Evolutionary conservation across 2,888 invertebrate genomes (phyloP).

Genomic region (Parelbella ahira): DNA sequence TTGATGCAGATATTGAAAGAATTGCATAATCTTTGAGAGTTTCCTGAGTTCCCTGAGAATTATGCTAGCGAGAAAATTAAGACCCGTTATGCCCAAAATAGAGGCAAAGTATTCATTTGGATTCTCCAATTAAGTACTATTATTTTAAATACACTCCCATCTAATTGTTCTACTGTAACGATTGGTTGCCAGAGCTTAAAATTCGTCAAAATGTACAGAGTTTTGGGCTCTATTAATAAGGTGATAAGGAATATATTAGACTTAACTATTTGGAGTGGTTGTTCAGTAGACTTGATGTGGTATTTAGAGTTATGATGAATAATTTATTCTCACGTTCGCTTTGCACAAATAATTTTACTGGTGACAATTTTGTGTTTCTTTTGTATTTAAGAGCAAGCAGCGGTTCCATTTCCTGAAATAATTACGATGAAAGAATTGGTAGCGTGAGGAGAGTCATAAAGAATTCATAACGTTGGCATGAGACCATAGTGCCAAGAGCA

Average conservation of each 20-base stretch:
- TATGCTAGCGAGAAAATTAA: no score
- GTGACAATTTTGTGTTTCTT: constrained; percentile 35
- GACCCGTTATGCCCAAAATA: constrained; percentile 5
- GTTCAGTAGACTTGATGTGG: not conserved
- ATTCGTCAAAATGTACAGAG: not conserved
- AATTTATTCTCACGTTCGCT: constrained; percentile 24
- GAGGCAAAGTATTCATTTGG: constrained; percentile 10
- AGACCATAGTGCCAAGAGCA: not conserved
- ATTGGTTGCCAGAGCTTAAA: constrained; percentile 1
- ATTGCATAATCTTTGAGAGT: no score
- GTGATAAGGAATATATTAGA: not conserved
- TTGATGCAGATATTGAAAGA: no score
- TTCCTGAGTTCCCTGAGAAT: no score
- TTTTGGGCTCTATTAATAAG: not conserved
- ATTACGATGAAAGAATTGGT: constrained; percentile 26
- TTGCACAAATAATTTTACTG: constrained; percentile 20
- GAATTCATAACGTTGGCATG: constrained; percentile 7
- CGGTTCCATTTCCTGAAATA: constrained; percentile 26
- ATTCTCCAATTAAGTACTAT: constrained; percentile 19
- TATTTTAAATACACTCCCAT: constrained; percentile 20
- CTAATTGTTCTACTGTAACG: constrained; percentile 13
- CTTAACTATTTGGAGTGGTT: not conserved
- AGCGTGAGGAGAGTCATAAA: constrained; percentile 23
- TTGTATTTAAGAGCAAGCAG: constrained; percentile 20
- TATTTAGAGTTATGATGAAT: constrained; percentile 20